Base-by-base conservation (phyloP, 2,797 vertebrate genomes). In the Micromesistius poutassou region DNA sequence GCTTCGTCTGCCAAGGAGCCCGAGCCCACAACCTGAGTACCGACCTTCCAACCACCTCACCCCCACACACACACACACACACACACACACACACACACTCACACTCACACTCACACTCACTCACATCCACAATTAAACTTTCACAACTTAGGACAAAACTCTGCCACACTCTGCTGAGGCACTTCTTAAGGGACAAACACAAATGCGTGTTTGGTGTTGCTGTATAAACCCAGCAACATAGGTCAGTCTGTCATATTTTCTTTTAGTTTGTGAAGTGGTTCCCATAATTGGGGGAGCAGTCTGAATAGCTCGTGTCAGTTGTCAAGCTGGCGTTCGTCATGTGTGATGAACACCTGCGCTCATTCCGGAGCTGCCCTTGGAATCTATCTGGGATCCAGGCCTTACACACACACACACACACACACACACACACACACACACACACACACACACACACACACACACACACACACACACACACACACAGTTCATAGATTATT, bases 11-110 rank as follows among this genome's bases (percentile, higher is more conserved):
- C 76, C 76, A 77, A 79, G 72, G 80, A 8, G 76, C 76, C 70
- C 1, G 50, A 74, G 77, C 76, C 30, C 82, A 79, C 79, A 76
- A 81, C 82, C 85, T 35, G 66, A 76, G 81, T 92, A 92, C 86
- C 80, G 74, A 74, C 82, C 89, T 25, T 74, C 73, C 38, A 25
- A 28, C 25, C 38, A 40, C 70, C 70, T 71, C 28, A 62, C 16
- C 14, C 0, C 42, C 42, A 62, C 55, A 62, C 55, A 62, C 22
- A n/a, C 25, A 9, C 28, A 30, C 68, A 9, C 12, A 25, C 30
- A 4, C 25, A 7, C 68, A 30, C 30, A 25, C n/a, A 25, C 25
- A 25, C 72, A 73, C 72, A 73, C 72, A 35, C 72, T 38, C 70
- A 71, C 70, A 71, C 33, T 12, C 62, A 66, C 62, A 62, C 62